Conservation (phyloP, 2,113 vertebrate species). For the Gymnobelideus leadbeateri region DNA sequence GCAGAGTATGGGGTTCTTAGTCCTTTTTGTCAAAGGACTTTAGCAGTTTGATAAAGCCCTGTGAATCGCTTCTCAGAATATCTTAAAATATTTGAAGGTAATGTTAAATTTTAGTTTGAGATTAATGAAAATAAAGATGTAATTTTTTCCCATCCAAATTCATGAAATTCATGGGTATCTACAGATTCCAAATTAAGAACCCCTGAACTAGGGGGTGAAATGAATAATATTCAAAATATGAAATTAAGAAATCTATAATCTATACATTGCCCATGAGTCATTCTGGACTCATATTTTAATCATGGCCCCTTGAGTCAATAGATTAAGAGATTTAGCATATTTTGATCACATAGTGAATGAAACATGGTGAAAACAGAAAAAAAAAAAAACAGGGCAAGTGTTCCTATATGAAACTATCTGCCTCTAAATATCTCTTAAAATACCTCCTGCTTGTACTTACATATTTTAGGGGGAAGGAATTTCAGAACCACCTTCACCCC, state of each 20-base stretch:
- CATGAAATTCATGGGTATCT: background rate
- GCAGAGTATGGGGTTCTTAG: background rate
- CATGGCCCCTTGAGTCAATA: background rate
- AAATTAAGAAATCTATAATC: background rate
- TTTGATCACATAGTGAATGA: background rate
- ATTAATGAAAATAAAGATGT: background rate
- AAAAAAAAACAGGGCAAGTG: background rate
- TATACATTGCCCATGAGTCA: background rate
- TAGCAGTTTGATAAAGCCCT: background rate
- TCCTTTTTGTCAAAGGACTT: background rate
- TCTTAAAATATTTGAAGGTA: background rate
- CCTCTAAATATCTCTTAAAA: background rate
- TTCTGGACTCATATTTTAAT: background rate
- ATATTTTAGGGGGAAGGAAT: background rate
- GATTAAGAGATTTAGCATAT: background rate
- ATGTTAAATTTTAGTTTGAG: background rate
- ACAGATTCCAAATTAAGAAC: background rate
- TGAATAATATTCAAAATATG: background rate
- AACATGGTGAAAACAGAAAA: background rate
- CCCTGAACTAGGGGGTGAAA: background rate
- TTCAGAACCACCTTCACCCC: background rate
- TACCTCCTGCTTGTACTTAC: background rate
- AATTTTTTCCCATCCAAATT: background rate
- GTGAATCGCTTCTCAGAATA: background rate
- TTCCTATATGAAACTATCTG: background rate